A percentile compares a stretch with the other conserved stretches of the same genome.
Conservation (phyloP, 1,140 invertebrate species). For the Bradynema listronoti region DNA sequence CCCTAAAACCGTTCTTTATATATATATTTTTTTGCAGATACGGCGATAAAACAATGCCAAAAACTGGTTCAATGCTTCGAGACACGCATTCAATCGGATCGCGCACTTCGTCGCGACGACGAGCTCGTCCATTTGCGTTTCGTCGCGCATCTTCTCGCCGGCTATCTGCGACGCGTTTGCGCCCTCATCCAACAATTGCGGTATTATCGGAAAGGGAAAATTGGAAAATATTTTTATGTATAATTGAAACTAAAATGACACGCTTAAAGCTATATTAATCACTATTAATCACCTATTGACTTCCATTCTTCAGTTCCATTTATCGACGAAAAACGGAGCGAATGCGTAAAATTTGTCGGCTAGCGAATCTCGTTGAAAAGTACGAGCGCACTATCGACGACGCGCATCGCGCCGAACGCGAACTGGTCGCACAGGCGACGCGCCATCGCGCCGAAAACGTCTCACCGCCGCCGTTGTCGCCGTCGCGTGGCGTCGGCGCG, state of each 20-base stretch:
- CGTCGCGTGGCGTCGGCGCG: too few relatives aligned
- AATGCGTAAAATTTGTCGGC: conserved; percentile 34
- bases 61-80: conserved; percentile 37
- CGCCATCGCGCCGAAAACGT: too few relatives aligned
- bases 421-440: too few relatives aligned
- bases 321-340: conserved; percentile 40
- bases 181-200: conserved; percentile 43
- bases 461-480: too few relatives aligned
- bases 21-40: conserved; percentile 30
- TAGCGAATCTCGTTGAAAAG: conserved; percentile 45
- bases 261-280: not conserved
- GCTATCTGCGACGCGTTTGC: conserved; percentile 46
- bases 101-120: conserved; percentile 23
- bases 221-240: not conserved
- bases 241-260: not conserved
- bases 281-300: not conserved
- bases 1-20: too few relatives aligned
- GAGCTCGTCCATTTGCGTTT: conserved; percentile 31
- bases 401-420: too few relatives aligned
- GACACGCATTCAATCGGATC: conserved; percentile 25
- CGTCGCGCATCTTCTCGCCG: conserved; percentile 27
- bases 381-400: conserved; percentile 22
- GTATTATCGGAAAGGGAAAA: conserved; percentile 8
- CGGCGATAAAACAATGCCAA: conserved; percentile 37
- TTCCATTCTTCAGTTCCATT: conserved; percentile 25